Evolutionary conservation across 1,140 invertebrate genomes (phyloP).

Genomic region (Neuroterus valhalla): DNA sequence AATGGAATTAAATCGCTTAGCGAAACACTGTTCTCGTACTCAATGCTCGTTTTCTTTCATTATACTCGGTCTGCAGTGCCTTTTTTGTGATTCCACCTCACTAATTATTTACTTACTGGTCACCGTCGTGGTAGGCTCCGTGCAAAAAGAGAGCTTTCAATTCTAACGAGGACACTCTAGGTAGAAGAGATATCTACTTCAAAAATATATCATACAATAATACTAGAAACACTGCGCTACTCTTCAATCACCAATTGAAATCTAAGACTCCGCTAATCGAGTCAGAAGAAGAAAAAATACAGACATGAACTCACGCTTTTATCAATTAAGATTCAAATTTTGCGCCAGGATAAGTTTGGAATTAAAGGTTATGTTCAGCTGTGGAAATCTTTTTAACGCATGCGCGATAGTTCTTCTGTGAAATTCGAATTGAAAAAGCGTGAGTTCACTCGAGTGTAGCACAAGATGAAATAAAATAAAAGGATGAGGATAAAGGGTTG

Average conservation of each 20-base stretch:
- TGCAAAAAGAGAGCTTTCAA: not conserved
- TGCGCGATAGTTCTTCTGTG: no score
- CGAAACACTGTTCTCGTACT: slow-evolving; percentile 16
- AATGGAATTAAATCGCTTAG: slow-evolving; percentile 18
- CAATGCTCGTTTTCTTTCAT: slow-evolving; percentile 1
- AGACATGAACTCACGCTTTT: slow-evolving; percentile 37
- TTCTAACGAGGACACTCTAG: not conserved
- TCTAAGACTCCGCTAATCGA: slow-evolving; percentile 6
- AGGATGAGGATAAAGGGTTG: slow-evolving; percentile 33
- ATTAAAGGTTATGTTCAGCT: no score
- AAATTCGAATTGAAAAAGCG: not conserved
- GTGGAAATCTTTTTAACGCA: no score
- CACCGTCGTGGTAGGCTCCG: not conserved
- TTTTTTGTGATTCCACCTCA: not conserved
- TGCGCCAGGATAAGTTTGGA: not conserved
- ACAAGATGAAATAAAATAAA: slow-evolving; percentile 37
- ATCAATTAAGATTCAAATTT: slow-evolving; percentile 16
- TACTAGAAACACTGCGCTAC: slow-evolving; percentile 46
- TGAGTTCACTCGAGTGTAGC: slow-evolving; percentile 8
- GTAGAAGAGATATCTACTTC: not conserved
- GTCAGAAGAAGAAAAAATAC: not conserved
- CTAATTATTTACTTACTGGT: slow-evolving; percentile 19
- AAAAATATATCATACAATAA: not conserved
- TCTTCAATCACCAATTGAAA: slow-evolving; percentile 39
- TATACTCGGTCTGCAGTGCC: not conserved